Evolutionary conservation across 2,888 invertebrate species (phyloP), one percentile per base, ranked within the genome.

Genomic region (Tipula helvola): DNA sequence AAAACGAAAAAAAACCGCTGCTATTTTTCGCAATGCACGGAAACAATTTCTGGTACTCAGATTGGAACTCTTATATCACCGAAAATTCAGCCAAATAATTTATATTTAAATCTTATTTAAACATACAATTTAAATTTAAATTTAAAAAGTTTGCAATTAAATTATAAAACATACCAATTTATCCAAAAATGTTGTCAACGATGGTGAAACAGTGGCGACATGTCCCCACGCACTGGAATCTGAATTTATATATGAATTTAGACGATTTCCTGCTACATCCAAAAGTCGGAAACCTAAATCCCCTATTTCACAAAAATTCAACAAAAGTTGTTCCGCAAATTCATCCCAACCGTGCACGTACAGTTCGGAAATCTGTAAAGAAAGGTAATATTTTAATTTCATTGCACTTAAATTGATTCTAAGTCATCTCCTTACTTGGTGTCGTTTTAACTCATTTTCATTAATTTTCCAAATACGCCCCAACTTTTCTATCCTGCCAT

Each of bases 391-490:
- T 39, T 39, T 39, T 39, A 39, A 39, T 39, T 39, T 7, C 39
- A 39, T 7, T 7, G 0, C 5, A 39, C 7, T 39, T 39, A 39
- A 39, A 39, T 7, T 3, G 28, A 28, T 28, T 28, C 39, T 39
- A 28, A 28, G 44, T 44, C 39, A 39, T 44, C 44, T 44, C 10
- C 42, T 28, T 87, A 96, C 95, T 93, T 97, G 96, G 91, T 96
- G 96, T 86, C 96, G 93, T 88, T 95, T 93, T 83, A 98, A 92
- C 85, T 94, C 93, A 89, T 96, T 96, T 16, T 93, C 92, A 88
- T 96, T 95, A 86, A 97, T 92, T 88, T 94, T 94, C 97, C 98
- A 97, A 86, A 95, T 93, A 39, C 94, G 93, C 0, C 96, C 96
- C 86, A 98, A 90, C 10, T 93, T 92, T 83, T 94, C 92, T 87